Evolutionary conservation across 2,888 invertebrate species (phyloP), one percentile per base, ranked within the genome.

Genomic region (Drosophila seclusa): DNA sequence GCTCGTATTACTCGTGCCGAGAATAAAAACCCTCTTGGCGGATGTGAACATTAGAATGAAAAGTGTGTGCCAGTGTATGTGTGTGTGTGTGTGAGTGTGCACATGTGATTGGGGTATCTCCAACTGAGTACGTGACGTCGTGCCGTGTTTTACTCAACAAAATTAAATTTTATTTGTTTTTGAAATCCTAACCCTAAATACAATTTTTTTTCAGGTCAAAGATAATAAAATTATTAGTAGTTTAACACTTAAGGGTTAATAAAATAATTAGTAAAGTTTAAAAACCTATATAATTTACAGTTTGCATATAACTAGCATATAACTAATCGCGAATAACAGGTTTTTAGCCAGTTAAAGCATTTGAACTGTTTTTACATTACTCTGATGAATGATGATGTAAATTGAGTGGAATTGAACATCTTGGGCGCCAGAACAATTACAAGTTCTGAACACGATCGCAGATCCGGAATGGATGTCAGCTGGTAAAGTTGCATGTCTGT

Each of bases 401-500:
- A 73, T 34, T 59, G n/a, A 52, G 67, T 36, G 31, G 27, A 59
- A 27, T 32, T 42, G 24, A 68, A 65, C 55, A 66, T 68, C 52
- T 55, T 64, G 36, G 68, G 54, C 65, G 50, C 50, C 66, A 59
- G 34, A 65, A 32, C 54, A 83, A 83, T 80, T 68, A 57, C 16
- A 31, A 11, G 50, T 48, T 45, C 16, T 45, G 45, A 50, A 34
- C 16, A 53, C 52, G 34, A 10, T 42, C n/a, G 16, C 50, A 61
- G 58, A 62, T 62, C 57, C 63, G 54, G 50, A 32, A 49, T 29
- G 54, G 55, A 73, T 78, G 59, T 65, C 18, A 48, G n/a, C 49
- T 53, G 27, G 54, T 52, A 31, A 65, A 61, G 50, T 53, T 64
- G 73, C 68, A 83, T 76, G 78, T 68, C 64, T 72, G 72, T 65